Evolutionary conservation across 2,113 vertebrate genomes (phyloP).

Genomic region (Cryptomyrus ogoouensis): DNA sequence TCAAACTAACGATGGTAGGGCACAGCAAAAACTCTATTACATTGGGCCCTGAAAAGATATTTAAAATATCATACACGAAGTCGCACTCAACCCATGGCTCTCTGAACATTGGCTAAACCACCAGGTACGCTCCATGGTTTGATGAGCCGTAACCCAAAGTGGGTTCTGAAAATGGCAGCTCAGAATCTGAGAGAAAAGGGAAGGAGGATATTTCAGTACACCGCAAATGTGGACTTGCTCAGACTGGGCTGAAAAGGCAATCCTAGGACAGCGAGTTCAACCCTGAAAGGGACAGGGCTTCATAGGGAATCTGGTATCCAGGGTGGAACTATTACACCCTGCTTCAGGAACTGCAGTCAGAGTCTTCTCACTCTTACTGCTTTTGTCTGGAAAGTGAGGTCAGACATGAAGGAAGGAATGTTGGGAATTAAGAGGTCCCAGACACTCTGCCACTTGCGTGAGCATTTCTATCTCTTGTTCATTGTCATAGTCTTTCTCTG

Average conservation of each 20-base stretch:
- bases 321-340: not conserved
- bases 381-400: not conserved
- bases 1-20: not conserved
- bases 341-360: not conserved
- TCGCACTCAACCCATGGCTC: not conserved
- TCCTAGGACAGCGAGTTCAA: not conserved
- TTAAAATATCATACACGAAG: not conserved
- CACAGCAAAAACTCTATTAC: not conserved
- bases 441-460: not conserved
- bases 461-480: not conserved
- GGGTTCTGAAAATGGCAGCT: not conserved
- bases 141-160: not conserved
- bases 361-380: not conserved
- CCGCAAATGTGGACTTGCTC: not conserved
- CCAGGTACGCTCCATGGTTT: not conserved
- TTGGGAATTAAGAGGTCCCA: not conserved
- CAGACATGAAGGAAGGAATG: not conserved
- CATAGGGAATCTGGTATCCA: not conserved
- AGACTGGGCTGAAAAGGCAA: not conserved
- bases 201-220: not conserved
- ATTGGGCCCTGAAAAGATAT: not conserved
- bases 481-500: not conserved
- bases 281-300: not conserved
- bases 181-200: not conserved
- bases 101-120: not conserved